A percentile compares a stretch with the other conserved stretches of the same genome.
Conservation (phyloP, 2,113 vertebrate species). For the Callaeas wilsoni region DNA sequence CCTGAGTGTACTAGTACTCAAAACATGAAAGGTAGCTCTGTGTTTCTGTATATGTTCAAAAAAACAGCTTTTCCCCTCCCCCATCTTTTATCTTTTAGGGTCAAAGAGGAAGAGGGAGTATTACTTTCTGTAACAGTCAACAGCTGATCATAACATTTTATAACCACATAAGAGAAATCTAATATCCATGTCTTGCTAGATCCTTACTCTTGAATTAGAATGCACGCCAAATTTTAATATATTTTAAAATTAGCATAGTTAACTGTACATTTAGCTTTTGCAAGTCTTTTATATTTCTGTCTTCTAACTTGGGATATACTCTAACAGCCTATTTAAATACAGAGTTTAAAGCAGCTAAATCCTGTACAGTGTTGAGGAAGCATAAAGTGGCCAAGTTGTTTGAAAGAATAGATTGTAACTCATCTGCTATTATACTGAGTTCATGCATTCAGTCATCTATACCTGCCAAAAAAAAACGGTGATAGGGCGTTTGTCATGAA, state of each 20-base stretch:
- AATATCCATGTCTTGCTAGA: neutral
- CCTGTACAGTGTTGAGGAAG: neutral
- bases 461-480: neutral
- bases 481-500: neutral
- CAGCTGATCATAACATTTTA: neutral
- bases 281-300: neutral
- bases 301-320: neutral
- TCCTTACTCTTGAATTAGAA: neutral
- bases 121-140: neutral
- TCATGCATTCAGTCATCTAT: neutral
- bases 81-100: neutral
- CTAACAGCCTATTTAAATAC: neutral
- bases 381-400: neutral
- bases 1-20: neutral
- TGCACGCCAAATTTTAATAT: neutral
- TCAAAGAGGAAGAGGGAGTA: neutral
- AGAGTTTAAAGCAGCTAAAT: neutral
- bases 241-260: neutral
- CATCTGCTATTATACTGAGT: neutral
- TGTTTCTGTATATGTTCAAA: neutral
- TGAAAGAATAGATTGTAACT: neutral
- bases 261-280: neutral
- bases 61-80: neutral
- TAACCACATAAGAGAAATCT: neutral
- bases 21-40: neutral